Percentiles rank a stretch among this genome's conserved stretches.
phyloP scores from a whole-genome alignment of 2,113 vertebrate species.

The Triplophysa tibetana region DNA sequence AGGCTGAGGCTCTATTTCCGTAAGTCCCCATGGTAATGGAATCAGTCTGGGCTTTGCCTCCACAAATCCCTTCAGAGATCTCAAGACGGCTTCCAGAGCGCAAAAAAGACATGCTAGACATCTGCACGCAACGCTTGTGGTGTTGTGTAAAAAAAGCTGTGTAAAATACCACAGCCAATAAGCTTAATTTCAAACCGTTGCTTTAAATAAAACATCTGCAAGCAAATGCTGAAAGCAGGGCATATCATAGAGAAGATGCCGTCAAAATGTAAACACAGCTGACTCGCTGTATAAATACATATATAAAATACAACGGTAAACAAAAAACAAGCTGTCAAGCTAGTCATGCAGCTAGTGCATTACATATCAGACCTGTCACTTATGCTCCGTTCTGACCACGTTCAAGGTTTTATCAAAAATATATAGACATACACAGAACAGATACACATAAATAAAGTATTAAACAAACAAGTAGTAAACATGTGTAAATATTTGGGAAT shows the following conservation, averaged over 20 bases:
- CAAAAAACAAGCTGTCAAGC: constrained; percentile 28
- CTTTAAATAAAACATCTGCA: not conserved
- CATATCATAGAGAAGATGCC: not conserved
- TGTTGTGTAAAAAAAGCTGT: too few species aligned
- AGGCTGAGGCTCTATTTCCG: constrained; percentile 41
- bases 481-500: not conserved
- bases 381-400: constrained; percentile 3
- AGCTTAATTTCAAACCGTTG: too few species aligned
- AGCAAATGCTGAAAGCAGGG: constrained; percentile 7
- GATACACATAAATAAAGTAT: not conserved
- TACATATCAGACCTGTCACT: constrained; percentile 33
- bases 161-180: too few species aligned
- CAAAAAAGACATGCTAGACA: not conserved
- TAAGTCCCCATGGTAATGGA: constrained; percentile 31
- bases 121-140: not conserved
- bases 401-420: constrained; percentile 1
- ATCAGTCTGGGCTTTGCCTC: constrained; percentile 6
- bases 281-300: not conserved
- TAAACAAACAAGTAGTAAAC: not conserved
- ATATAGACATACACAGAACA: constrained; percentile 12
- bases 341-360: constrained; percentile 13
- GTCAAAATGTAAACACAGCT: not conserved
- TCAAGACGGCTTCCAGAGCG: not conserved
- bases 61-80: not conserved
- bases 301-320: not conserved